Conservation (phyloP, 2,888 invertebrate species). For the Leptopterna dolabrata region DNA sequence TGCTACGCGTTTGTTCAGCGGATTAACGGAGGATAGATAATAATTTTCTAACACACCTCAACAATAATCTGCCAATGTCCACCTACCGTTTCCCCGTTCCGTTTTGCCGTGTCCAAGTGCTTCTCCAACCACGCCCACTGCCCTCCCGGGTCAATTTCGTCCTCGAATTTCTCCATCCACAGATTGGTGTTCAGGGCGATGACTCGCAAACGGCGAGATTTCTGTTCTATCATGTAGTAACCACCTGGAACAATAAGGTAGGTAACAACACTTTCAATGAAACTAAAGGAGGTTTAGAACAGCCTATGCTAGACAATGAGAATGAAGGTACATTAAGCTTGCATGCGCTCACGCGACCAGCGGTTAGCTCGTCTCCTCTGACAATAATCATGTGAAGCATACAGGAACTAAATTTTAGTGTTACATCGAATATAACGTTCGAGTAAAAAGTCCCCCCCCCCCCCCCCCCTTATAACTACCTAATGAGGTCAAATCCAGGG, state of each 20-base stretch:
- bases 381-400: too few relatives aligned
- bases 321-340: too few relatives aligned
- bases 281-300: too few relatives aligned
- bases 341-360: too few relatives aligned
- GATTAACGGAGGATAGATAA: not conserved
- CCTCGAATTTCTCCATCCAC: slow-evolving; percentile 72
- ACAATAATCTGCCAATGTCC: not conserved
- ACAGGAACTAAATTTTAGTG: too few relatives aligned
- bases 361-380: too few relatives aligned
- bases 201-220: slow-evolving; percentile 82
- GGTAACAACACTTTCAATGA: not conserved
- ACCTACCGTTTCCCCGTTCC: slow-evolving; percentile 83
- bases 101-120: slow-evolving; percentile 78
- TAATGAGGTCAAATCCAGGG: too few relatives aligned
- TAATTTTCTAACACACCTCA: not conserved
- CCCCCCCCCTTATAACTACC: too few relatives aligned
- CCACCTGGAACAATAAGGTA: slow-evolving; percentile 75
- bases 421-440: too few relatives aligned
- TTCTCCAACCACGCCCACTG: slow-evolving; percentile 89
- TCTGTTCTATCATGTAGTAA: slow-evolving; percentile 89
- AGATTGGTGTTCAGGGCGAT: slow-evolving; percentile 91
- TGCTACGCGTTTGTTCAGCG: not conserved
- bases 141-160: slow-evolving; percentile 75
- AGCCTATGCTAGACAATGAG: too few relatives aligned
- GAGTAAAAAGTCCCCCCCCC: too few relatives aligned